Evolutionary conservation across 2,797 vertebrate species (phyloP).

Genomic region (Poeciliopsis infans): DNA sequence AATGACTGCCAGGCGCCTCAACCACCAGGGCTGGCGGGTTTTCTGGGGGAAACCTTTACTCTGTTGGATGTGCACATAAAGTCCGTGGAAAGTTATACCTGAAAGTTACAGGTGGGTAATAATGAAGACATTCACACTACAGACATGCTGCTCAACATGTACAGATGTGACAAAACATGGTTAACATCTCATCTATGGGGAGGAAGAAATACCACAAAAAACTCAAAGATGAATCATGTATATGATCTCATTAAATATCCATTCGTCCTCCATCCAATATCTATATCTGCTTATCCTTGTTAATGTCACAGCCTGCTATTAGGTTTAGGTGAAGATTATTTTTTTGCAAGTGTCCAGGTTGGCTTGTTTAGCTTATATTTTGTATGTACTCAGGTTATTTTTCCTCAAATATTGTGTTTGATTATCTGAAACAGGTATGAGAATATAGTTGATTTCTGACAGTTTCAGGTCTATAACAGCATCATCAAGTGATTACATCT

Average conservation of each 20-base stretch:
- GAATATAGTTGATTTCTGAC: background rate
- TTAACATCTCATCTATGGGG: background rate
- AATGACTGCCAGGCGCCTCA: too few species aligned
- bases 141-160: background rate
- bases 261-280: too few species aligned
- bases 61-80: background rate
- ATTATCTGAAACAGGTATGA: background rate
- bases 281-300: too few species aligned
- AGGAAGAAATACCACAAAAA: background rate
- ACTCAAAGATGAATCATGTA: background rate
- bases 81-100: background rate
- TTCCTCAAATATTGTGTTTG: background rate
- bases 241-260: background rate
- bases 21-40: too few species aligned
- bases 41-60: too few species aligned
- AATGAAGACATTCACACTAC: background rate
- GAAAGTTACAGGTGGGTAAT: background rate
- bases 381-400: background rate
- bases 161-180: background rate
- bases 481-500: background rate
- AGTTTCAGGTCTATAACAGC: background rate
- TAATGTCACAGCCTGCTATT: background rate
- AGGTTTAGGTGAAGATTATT: background rate
- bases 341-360: background rate
- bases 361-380: background rate